A percentile compares a stretch with the other conserved stretches of the same genome.
Evolutionary conservation across 2,888 invertebrate genomes (phyloP).

Genomic region (Hesperia comma): DNA sequence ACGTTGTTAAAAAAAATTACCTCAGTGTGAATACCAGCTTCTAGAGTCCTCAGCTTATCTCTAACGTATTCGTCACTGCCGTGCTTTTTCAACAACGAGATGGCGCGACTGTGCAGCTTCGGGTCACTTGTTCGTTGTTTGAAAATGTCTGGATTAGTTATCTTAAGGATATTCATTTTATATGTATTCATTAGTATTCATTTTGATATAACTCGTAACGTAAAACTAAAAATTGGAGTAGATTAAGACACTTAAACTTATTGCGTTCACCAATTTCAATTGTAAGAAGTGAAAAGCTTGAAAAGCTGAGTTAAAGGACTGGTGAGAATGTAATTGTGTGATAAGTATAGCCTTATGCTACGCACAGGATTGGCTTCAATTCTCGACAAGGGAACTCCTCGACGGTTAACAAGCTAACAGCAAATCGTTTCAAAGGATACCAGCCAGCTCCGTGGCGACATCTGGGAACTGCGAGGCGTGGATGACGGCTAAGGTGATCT

Average conservation of each 20-base stretch:
- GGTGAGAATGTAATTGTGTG: too few relatives aligned
- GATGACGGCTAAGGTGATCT: slow-evolving; percentile 24
- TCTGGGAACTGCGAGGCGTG: slow-evolving; percentile 25
- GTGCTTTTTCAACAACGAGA: not conserved
- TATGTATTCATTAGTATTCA: too few relatives aligned
- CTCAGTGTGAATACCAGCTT: not conserved
- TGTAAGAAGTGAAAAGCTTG: too few relatives aligned
- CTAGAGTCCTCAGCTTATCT: not conserved
- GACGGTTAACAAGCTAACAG: not conserved
- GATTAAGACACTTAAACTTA: too few relatives aligned
- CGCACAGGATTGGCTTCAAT: too few relatives aligned
- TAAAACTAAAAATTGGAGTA: too few relatives aligned
- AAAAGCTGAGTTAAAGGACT: too few relatives aligned
- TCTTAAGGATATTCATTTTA: not conserved
- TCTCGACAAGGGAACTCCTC: too few relatives aligned
- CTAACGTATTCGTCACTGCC: not conserved
- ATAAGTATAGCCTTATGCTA: too few relatives aligned
- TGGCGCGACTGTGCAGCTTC: not conserved
- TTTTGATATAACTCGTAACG: too few relatives aligned
- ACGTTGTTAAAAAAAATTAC: too few relatives aligned
- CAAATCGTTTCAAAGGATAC: slow-evolving; percentile 5
- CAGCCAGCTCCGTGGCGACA: not conserved
- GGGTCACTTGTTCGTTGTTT: slow-evolving; percentile 12
- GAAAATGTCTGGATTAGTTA: slow-evolving; percentile 11
- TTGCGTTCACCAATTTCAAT: too few relatives aligned